phyloP scores from a whole-genome alignment of 2,888 invertebrate genomes.

The Corbicula japonica region DNA sequence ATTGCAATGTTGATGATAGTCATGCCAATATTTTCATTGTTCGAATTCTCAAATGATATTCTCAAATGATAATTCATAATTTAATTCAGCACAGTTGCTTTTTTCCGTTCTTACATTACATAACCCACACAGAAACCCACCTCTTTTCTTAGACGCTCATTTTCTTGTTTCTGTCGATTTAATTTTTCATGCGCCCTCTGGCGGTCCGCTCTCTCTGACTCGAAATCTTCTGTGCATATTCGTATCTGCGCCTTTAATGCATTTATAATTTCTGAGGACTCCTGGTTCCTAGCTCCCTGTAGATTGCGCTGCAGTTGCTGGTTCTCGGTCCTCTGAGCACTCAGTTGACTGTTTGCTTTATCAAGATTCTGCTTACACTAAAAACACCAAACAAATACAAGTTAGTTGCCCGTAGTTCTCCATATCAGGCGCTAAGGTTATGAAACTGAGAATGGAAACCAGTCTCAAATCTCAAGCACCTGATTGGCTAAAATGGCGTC shows the following conservation, averaged over 20 bases:
- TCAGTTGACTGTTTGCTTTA: slow-evolving; percentile 49
- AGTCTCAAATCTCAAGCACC: too few relatives aligned
- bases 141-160: slow-evolving; percentile 68
- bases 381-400: too few relatives aligned
- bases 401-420: too few relatives aligned
- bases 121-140: slow-evolving; percentile 46
- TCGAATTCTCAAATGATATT: not conserved
- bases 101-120: too few relatives aligned
- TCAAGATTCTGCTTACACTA: slow-evolving; percentile 60
- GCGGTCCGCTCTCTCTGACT: slow-evolving; percentile 80
- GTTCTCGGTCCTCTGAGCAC: slow-evolving; percentile 45
- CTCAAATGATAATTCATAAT: not conserved
- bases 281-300: slow-evolving; percentile 2
- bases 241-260: slow-evolving; percentile 81
- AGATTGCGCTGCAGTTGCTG: slow-evolving; percentile 39
- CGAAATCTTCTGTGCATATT: slow-evolving; percentile 83
- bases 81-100: too few relatives aligned
- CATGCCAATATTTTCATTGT: too few relatives aligned
- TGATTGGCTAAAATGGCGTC: too few relatives aligned
- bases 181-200: slow-evolving; percentile 77
- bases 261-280: slow-evolving; percentile 68
- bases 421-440: too few relatives aligned
- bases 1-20: not conserved
- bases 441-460: too few relatives aligned
- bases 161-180: slow-evolving; percentile 68